These are phyloP conservation scores for Colletes gigas DNA, from an alignment of 1,140 invertebrate species.

Conservation along the genomic window DNA sequence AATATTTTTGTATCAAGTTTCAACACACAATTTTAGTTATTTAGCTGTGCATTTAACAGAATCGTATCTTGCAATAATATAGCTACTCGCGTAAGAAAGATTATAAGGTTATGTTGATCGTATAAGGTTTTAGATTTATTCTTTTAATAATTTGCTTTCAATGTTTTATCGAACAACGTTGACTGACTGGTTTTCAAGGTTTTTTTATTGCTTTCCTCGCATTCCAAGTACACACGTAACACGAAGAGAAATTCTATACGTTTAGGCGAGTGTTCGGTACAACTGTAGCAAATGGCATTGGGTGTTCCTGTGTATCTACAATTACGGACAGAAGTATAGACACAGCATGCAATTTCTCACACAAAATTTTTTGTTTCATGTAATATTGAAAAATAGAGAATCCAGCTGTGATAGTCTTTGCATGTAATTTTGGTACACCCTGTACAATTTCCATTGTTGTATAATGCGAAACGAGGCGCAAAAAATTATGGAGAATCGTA, in stretches of 20 bases:
- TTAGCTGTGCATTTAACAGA: no score
- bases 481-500: background rate
- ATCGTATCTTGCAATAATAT: no score
- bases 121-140: background rate
- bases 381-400: no score
- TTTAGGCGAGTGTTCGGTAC: constrained; percentile 28
- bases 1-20: no score
- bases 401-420: no score
- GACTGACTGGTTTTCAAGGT: constrained; percentile 23
- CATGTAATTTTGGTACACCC: no score
- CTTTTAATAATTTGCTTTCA: background rate
- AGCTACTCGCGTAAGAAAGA: background rate
- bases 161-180: constrained; percentile 6
- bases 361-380: no score
- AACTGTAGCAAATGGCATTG: constrained; percentile 22
- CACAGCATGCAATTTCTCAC: no score
- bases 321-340: no score
- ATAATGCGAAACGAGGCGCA: constrained; percentile 25
- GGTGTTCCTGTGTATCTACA: constrained; percentile 35
- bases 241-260: constrained; percentile 51
- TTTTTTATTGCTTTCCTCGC: constrained; percentile 24
- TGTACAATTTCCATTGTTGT: constrained; percentile 40
- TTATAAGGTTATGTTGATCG: background rate
- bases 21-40: background rate
- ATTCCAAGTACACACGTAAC: background rate